Conservation (phyloP, 1,140 invertebrate species). For the Lutraria rhynchaena region DNA sequence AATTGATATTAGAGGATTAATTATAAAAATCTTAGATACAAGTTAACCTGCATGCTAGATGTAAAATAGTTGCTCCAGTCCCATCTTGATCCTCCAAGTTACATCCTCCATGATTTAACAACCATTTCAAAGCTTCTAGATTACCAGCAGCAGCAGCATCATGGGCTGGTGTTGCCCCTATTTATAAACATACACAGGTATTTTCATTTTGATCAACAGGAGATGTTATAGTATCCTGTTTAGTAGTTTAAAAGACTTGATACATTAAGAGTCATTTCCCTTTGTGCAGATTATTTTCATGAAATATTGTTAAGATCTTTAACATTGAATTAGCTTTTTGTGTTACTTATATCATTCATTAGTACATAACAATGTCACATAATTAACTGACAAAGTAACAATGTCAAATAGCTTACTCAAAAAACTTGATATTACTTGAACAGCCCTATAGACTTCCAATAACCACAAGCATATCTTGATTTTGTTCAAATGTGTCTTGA, state of each 20-base stretch:
- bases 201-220: neutral
- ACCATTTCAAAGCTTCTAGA: slow-evolving; percentile 80
- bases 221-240: neutral
- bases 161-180: slow-evolving; percentile 81
- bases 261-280: neutral
- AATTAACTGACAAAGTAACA: too few relatives aligned
- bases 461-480: too few relatives aligned
- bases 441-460: too few relatives aligned
- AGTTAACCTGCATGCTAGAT: slow-evolving; percentile 75
- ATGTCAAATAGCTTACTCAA: too few relatives aligned
- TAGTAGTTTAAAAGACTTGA: neutral
- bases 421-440: too few relatives aligned
- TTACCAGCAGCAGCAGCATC: slow-evolving; percentile 83
- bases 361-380: too few relatives aligned
- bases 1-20: too few relatives aligned
- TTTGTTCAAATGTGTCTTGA: too few relatives aligned
- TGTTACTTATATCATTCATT: neutral
- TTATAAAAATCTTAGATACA: too few relatives aligned
- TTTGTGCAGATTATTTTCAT: neutral
- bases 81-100: slow-evolving; percentile 80
- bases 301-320: neutral
- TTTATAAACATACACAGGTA: neutral
- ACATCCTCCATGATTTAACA: slow-evolving; percentile 76
- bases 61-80: slow-evolving; percentile 81
- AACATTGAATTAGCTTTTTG: neutral